Percentiles rank a stretch among this genome's conserved stretches.
Evolutionary conservation across 2,797 vertebrate species (phyloP).

Genomic region (Ctenochaetus hawaiiensis): DNA sequence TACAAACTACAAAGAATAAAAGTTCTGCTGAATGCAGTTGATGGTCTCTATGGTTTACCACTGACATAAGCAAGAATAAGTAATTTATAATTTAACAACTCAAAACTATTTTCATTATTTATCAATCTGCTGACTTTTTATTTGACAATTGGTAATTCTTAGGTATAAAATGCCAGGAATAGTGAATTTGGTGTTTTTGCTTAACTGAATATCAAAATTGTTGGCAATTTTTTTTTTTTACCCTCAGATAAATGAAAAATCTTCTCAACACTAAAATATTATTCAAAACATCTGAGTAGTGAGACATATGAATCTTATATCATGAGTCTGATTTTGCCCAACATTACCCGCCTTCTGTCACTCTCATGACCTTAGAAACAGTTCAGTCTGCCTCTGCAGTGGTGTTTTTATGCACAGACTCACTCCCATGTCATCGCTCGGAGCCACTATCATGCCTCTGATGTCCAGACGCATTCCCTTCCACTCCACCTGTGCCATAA

Average conservation of each 20-base stretch:
- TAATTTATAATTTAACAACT: neutral
- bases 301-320: neutral
- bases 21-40: neutral
- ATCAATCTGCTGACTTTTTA: no score
- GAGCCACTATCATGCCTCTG: slow-evolving; percentile 69
- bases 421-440: slow-evolving; percentile 60
- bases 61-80: neutral
- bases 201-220: neutral
- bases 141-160: neutral
- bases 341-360: neutral
- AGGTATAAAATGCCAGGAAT: neutral
- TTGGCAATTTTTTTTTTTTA: neutral
- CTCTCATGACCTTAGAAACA: neutral
- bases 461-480: slow-evolving; percentile 85
- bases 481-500: slow-evolving; percentile 82
- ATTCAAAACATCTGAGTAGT: neutral
- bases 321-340: neutral
- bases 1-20: neutral
- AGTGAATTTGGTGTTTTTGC: neutral
- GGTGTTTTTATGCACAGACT: slow-evolving; percentile 30
- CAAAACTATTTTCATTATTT: neutral
- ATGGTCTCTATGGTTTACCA: neutral
- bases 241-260: neutral
- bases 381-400: slow-evolving; percentile 2
- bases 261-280: neutral